Conservation (phyloP, 2,888 invertebrate species). For the Protula sp. region DNA sequence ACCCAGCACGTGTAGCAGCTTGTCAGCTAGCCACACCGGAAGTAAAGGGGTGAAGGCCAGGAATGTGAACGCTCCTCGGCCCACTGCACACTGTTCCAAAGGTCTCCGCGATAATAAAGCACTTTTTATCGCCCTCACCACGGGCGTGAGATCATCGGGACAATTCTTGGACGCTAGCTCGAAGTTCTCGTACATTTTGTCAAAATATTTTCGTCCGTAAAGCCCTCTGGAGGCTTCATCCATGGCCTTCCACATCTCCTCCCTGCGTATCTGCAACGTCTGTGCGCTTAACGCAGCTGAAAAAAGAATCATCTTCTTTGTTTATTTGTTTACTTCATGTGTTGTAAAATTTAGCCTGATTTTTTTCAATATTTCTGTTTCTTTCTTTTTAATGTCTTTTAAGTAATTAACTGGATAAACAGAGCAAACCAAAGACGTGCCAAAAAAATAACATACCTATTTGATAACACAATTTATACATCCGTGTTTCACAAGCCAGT, state of each 20-base stretch:
- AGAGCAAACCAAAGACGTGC: too few species aligned
- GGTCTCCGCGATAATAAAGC: constrained; percentile 44
- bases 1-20: constrained; percentile 29
- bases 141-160: constrained; percentile 42
- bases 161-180: constrained; percentile 17
- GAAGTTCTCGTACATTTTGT: constrained; percentile 31
- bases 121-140: constrained; percentile 41
- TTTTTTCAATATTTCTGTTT: too few species aligned
- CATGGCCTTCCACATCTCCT: constrained; percentile 39
- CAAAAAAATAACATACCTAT: too few species aligned
- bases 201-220: constrained; percentile 41
- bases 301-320: not conserved
- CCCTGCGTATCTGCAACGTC: constrained; percentile 26
- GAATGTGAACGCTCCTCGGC: constrained; percentile 38
- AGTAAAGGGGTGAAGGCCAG: constrained; percentile 36
- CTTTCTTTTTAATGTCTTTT: too few species aligned
- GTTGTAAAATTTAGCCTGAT: too few species aligned
- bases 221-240: constrained; percentile 31
- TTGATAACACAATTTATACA: too few species aligned
- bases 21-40: constrained; percentile 45
- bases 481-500: too few species aligned
- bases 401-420: too few species aligned
- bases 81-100: constrained; percentile 39
- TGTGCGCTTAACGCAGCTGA: constrained; percentile 35
- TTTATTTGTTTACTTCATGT: too few species aligned